phyloP scores from a whole-genome alignment of 2,797 vertebrate species.

The Sus cebifrons region DNA sequence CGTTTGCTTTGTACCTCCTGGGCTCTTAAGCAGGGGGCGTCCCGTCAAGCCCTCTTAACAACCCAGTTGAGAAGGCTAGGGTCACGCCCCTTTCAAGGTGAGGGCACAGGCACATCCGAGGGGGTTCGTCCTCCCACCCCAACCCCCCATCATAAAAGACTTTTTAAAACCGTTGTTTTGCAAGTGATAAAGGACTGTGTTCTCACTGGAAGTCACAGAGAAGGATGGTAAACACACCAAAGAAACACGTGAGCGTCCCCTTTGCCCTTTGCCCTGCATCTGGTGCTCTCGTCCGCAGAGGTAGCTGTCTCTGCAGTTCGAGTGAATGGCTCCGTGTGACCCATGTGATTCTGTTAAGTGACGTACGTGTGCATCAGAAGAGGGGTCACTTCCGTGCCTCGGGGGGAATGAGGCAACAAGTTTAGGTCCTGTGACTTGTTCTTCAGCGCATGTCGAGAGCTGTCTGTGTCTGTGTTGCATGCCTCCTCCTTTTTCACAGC shows the following conservation, averaged over 20 bases:
- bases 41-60: accelerated
- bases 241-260: accelerated
- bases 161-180: neutral
- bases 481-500: neutral
- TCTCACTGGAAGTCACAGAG: neutral
- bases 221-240: accelerated
- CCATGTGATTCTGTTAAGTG: accelerated
- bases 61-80: accelerated
- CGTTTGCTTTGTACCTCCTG: accelerated
- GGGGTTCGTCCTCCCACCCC: neutral
- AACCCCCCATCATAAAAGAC: accelerated
- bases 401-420: no score
- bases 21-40: no score
- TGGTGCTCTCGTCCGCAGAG: neutral
- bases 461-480: no score
- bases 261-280: neutral
- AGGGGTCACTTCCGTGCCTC: no score
- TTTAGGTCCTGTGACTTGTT: neutral
- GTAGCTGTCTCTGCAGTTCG: neutral
- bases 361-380: accelerated
- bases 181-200: neutral
- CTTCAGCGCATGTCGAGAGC: neutral
- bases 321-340: accelerated
- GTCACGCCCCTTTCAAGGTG: neutral
- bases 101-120: accelerated